phyloP scores from a whole-genome alignment of 2,113 vertebrate species.

The Hoplias malabaricus region DNA sequence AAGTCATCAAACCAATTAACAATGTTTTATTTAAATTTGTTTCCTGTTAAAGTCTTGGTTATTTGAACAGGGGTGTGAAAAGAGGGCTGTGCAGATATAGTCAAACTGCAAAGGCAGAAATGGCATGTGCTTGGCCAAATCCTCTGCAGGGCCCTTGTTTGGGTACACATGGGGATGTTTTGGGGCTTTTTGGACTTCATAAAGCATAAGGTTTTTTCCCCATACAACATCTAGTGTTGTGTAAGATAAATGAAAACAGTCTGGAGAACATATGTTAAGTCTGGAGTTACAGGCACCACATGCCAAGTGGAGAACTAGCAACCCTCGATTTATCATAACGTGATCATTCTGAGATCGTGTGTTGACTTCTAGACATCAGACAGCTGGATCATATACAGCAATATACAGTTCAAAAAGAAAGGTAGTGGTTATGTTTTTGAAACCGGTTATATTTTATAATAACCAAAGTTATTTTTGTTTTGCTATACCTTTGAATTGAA shows the following conservation, averaged over 20 bases:
- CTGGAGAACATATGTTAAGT: slow-evolving; percentile 43
- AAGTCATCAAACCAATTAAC: no score
- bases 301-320: slow-evolving; percentile 40
- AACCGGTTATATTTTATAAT: neutral
- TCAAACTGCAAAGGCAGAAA: neutral
- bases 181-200: slow-evolving; percentile 6
- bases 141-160: slow-evolving; percentile 16
- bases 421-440: neutral
- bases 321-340: slow-evolving; percentile 39
- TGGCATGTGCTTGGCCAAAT: neutral
- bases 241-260: slow-evolving; percentile 39
- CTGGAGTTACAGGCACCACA: neutral
- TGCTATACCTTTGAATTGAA: neutral
- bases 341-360: slow-evolving; percentile 1
- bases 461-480: no score
- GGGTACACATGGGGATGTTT: slow-evolving; percentile 21
- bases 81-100: no score
- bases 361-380: slow-evolving; percentile 20
- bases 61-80: no score
- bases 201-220: neutral
- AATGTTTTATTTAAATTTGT: no score
- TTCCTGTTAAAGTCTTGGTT: no score
- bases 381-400: slow-evolving; percentile 23
- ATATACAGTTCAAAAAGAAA: neutral
- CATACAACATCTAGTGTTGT: slow-evolving; percentile 22